Percentiles rank a stretch among this genome's conserved stretches.
These are phyloP conservation scores for Tenualosa ilisha DNA, from an alignment of 2,797 vertebrate genomes.

Conservation along the genomic window DNA sequence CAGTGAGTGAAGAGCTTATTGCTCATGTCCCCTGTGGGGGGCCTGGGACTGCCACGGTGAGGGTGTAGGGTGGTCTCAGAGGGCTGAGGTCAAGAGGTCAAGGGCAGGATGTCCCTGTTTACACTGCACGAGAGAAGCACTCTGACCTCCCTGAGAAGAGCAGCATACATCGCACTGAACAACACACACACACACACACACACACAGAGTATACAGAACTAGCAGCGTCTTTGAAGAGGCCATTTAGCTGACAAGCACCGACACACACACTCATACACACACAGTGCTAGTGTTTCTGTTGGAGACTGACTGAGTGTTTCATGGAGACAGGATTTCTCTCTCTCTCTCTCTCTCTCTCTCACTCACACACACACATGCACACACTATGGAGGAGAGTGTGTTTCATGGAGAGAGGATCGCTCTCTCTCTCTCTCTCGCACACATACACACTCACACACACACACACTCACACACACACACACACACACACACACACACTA, in stretches of 20 bases:
- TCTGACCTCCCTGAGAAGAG: neutral
- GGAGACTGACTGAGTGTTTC: no score
- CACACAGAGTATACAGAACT: neutral
- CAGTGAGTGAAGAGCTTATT: conserved; percentile 1
- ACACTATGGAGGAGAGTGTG: no score
- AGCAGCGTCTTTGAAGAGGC: no score
- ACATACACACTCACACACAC: no score
- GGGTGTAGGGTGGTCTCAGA: conserved; percentile 5
- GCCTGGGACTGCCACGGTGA: conserved; percentile 24
- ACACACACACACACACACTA: no score
- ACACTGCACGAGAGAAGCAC: neutral
- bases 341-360: no score
- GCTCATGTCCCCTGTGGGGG: neutral
- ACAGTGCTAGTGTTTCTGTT: no score
- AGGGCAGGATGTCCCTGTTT: conserved; percentile 5
- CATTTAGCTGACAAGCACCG: neutral
- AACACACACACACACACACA: conserved; percentile 13
- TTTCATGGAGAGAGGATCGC: no score
- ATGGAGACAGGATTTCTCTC: no score
- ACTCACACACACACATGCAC: no score
- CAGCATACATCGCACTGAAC: neutral
- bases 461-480: no score
- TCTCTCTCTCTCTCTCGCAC: no score
- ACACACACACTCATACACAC: neutral
- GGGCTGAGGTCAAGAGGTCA: conserved; percentile 31